phyloP scores from a whole-genome alignment of 1,140 invertebrate genomes.

The Caenorhabditis brenneri region DNA sequence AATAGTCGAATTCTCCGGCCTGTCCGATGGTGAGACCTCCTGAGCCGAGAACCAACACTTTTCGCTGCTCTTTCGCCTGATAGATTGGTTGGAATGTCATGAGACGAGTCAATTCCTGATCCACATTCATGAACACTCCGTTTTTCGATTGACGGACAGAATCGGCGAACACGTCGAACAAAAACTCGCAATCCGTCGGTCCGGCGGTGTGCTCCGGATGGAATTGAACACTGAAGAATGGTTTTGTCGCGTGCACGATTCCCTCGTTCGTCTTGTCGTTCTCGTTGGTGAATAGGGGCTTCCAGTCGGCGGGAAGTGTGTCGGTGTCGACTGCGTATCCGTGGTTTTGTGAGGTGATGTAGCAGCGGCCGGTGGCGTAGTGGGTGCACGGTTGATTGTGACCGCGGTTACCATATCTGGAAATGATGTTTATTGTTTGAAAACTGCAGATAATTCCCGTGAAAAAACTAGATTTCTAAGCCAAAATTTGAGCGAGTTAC shows the following conservation, averaged over 20 bases:
- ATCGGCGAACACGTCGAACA: constrained; percentile 94
- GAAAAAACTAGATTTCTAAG: too few species aligned
- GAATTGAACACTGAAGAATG: constrained; percentile 94
- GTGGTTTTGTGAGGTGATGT: constrained; percentile 98
- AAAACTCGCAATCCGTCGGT: constrained; percentile 88
- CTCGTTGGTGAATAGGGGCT: constrained; percentile 87
- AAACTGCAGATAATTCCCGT: too few species aligned
- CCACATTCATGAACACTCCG: constrained; percentile 41
- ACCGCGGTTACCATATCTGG: constrained; percentile 98
- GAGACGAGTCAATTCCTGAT: constrained; percentile 59
- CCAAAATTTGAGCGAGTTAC: too few species aligned
- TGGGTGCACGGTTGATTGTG: constrained; percentile 96
- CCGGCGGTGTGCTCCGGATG: constrained; percentile 97
- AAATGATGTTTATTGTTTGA: too few species aligned
- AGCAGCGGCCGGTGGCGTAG: constrained; percentile 83
- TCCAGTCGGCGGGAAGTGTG: constrained; percentile 80
- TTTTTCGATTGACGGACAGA: constrained; percentile 39
- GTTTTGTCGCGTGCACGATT: constrained; percentile 83
- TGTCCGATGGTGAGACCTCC: constrained; percentile 98
- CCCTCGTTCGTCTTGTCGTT: constrained; percentile 87
- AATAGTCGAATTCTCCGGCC: constrained; percentile 92
- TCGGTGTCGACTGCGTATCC: constrained; percentile 87
- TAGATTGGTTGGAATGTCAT: constrained; percentile 57
- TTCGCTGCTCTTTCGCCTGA: constrained; percentile 75
- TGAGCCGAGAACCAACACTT: constrained; percentile 94